Evolutionary conservation across 2,888 invertebrate genomes (phyloP), one percentile per base, ranked within the genome.

Genomic region (Holacanthella duospinosa): DNA sequence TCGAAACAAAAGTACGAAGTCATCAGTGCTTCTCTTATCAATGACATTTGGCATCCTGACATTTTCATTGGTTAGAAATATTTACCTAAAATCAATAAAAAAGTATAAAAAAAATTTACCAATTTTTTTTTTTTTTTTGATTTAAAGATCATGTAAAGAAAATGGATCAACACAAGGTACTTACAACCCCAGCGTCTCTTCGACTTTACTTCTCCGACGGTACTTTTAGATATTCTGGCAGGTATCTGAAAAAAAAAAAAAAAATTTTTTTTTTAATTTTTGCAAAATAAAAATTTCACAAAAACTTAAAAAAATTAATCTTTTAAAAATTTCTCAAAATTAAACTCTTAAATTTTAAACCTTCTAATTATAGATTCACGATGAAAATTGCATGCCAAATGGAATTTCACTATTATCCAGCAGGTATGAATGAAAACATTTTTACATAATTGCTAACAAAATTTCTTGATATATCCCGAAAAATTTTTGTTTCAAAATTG

Each of bases 21-120:
- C 19, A 24, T 59, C 2, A 59, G 36, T 59, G 25, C 59, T 2
- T 25, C 26, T 6, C 59, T 59, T 19, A 43, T 59, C 26, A 44
- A 44, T n/a, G 59, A 59, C 36, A 59, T 59, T 44, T 59, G 59
- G 59, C 59, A 43, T 26, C 59, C 59, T 2, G 59, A 59, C 48
- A 28, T 59, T 24, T 59, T 59, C 48, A 43, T 59, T 9, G 57
- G 57, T 57, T 12, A 9, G 48, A 9, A 48, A 48, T 21, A 48
- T 21, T 48, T 21, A n/a, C 19, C 4, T 21, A 48, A 48, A 48
- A 16, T 21, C 12, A 48, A 48, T 48, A 4, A 4, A 12, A 12
- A 36, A 36, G 36, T 12, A 36, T 36, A 12, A 36, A 36, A 36
- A 36, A 36, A 36, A 36, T 12, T 12, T 36, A 36, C 6, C 36